Percentiles rank a stretch among this genome's conserved stretches.
These are phyloP conservation scores for Periphyllus acericola DNA, from an alignment of 2,888 invertebrate species.

Conservation along the genomic window DNA sequence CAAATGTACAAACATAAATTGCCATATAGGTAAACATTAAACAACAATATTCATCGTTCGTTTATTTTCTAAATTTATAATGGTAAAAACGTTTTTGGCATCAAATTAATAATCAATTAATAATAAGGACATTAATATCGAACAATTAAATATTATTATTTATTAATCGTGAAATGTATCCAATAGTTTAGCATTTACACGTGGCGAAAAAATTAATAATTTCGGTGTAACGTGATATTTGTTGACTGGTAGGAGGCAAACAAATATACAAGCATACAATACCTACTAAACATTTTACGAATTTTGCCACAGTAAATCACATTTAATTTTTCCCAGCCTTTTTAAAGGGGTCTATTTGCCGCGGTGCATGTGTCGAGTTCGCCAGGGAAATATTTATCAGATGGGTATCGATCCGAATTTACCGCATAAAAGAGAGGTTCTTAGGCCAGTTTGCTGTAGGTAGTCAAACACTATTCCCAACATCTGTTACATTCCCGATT, in stretches of 20 bases:
- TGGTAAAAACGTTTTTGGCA: not conserved
- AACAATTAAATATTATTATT: not conserved
- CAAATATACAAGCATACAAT: not conserved
- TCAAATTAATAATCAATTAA: not conserved
- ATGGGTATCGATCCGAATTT: constrained; percentile 42
- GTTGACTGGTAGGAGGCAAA: not conserved
- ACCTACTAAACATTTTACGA: not conserved
- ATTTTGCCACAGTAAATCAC: constrained; percentile 17
- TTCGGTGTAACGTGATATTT: not conserved
- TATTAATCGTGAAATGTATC: not conserved
- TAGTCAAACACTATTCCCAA: constrained; percentile 39
- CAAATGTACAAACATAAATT: not conserved
- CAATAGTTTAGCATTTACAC: too few relatives aligned
- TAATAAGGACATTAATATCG: not conserved
- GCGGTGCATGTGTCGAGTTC: not conserved
- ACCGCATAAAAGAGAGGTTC: constrained; percentile 41
- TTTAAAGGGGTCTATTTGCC: not conserved
- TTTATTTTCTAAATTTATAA: not conserved
- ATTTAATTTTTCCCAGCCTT: constrained; percentile 29
- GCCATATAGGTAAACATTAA: not conserved
- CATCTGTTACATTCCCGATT: constrained; percentile 49
- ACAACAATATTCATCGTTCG: not conserved
- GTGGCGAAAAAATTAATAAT: not conserved
- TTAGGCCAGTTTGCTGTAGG: constrained; percentile 39
- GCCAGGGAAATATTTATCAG: constrained; percentile 50